Conservation (phyloP, 2,888 invertebrate genomes). For the Dynastes hyllus region DNA sequence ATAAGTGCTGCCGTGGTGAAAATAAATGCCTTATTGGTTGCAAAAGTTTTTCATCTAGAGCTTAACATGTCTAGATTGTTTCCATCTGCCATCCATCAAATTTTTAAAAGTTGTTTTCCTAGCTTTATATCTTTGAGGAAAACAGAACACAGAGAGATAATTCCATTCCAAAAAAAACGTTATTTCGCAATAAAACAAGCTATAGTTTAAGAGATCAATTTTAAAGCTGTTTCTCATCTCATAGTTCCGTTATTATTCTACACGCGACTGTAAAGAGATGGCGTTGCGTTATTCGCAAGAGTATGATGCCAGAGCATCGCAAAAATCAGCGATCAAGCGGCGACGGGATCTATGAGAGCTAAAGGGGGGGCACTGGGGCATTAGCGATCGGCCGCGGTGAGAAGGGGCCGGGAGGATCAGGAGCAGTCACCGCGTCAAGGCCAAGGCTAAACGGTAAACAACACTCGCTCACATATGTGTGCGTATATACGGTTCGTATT, state of each 20-base stretch:
- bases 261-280: not conserved
- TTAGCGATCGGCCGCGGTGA: slow-evolving; percentile 56
- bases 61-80: too few relatives aligned
- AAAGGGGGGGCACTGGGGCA: slow-evolving; percentile 66
- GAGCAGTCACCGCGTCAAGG: slow-evolving; percentile 67
- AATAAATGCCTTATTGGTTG: too few relatives aligned
- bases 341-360: slow-evolving; percentile 2
- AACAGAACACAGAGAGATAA: too few relatives aligned
- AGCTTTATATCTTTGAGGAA: too few relatives aligned
- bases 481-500: slow-evolving; percentile 22
- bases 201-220: too few relatives aligned
- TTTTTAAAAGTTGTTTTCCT: too few relatives aligned
- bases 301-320: slow-evolving; percentile 48
- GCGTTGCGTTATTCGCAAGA: slow-evolving; percentile 3
- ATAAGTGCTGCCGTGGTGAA: too few relatives aligned
- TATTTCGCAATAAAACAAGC: too few relatives aligned
- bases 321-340: slow-evolving; percentile 39
- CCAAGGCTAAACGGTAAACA: slow-evolving; percentile 66
- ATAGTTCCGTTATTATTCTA: not conserved
- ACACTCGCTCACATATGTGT: slow-evolving; percentile 55
- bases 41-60: too few relatives aligned
- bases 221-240: too few relatives aligned
- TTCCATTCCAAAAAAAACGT: too few relatives aligned
- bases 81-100: too few relatives aligned
- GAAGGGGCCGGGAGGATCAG: slow-evolving; percentile 59